phyloP scores from a whole-genome alignment of 2,888 invertebrate species.

The Idaea aversata region DNA sequence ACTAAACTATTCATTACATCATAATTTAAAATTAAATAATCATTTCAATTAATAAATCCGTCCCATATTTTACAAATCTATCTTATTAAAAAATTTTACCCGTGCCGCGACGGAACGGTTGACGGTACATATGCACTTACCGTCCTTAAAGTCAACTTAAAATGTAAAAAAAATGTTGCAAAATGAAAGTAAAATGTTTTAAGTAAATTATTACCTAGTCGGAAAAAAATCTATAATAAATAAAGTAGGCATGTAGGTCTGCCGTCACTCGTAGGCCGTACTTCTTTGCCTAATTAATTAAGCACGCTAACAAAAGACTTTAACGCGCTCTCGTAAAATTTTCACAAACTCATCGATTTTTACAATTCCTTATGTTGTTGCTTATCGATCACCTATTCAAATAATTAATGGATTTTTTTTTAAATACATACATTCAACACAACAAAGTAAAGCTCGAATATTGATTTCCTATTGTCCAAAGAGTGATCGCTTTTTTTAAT shows the following conservation, averaged over 20 bases:
- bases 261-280: not conserved
- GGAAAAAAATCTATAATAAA: too few relatives aligned
- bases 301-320: slow-evolving; percentile 32
- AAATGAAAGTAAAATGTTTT: too few relatives aligned
- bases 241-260: too few relatives aligned
- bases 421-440: not conserved
- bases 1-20: too few relatives aligned
- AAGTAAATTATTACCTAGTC: too few relatives aligned
- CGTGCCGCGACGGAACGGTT: too few relatives aligned
- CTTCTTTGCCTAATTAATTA: not conserved
- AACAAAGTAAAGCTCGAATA: not conserved
- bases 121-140: too few relatives aligned
- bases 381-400: not conserved
- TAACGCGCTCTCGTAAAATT: slow-evolving; percentile 29
- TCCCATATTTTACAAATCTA: too few relatives aligned
- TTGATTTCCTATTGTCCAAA: not conserved
- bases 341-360: not conserved
- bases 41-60: not conserved
- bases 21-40: not conserved
- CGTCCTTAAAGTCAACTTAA: too few relatives aligned
- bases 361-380: not conserved
- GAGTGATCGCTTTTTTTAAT: not conserved
- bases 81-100: too few relatives aligned
- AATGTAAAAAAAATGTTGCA: too few relatives aligned
- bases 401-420: not conserved